Base-by-base conservation (phyloP, 2,888 invertebrate species). In the Erebia aethiops region DNA sequence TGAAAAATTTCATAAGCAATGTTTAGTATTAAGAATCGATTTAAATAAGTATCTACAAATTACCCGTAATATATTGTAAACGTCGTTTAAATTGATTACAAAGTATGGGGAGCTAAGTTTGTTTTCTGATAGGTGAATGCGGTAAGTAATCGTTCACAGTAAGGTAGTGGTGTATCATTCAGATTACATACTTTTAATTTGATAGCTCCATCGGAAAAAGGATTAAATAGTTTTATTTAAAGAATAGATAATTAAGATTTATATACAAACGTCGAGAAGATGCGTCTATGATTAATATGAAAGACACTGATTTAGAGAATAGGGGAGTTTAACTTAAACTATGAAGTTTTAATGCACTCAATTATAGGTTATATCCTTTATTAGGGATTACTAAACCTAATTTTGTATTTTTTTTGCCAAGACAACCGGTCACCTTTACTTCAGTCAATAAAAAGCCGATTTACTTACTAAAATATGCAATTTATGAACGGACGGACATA, bases 11-110 rank as follows among this genome's bases (percentile, higher is more conserved):
- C 60, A 67, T 67, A 41, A 61, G 60, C 60, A 35, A 60, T 52
- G 57, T 60, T 67, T 61, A 61, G 60, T 67, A 61, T 67, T 67
- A 67, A 61, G 67, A 60, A 67, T 67, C 61, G 52, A 61, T 67
- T 67, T 61, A 46, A 67, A 67, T 52, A 61, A 52, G 67, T 26
- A 61, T 67, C 52, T 64, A 64, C 64, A 64, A 64, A 64, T 64
- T 52, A 54, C 52, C 41, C 1, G 18, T 64, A 16, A 54, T 54
- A 64, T 41, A 64, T 64, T 54, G 35, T 54, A 11, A 54, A 41
- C 35, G 54, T 64, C 52, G 52, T 13, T 16, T 54, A 13, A 64
- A 54, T 64, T 64, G 52, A 64, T 64, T 41, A 13, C 41, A 16
- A n/a, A 41, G 64, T 64, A 52, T 52, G 16, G 7, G 11, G 51